phyloP scores from a whole-genome alignment of 2,888 invertebrate genomes.

The Penaeus monodon region DNA sequence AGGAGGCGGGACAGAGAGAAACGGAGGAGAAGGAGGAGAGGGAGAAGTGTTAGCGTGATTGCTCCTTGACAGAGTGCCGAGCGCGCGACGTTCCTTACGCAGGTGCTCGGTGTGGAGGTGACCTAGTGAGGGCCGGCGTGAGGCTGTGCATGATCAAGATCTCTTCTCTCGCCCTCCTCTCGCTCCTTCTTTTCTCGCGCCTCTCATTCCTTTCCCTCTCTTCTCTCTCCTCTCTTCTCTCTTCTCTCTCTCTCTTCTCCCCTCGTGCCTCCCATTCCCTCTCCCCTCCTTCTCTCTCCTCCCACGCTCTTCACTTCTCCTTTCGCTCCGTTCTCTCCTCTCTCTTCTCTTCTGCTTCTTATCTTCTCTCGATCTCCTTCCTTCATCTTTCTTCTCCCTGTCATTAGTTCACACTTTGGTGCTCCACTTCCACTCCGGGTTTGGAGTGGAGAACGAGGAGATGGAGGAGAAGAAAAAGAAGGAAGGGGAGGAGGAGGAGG shows the following conservation, averaged over 20 bases:
- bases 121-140: no score
- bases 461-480: not conserved
- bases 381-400: no score
- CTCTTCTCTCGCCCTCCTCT: not conserved
- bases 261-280: no score
- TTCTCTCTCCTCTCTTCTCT: not conserved
- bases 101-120: no score
- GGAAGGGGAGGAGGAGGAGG: not conserved
- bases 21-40: no score
- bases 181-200: not conserved
- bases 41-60: no score
- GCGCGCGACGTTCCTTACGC: no score
- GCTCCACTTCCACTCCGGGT: no score
- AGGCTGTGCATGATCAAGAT: not conserved
- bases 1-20: no score
- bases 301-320: not conserved
- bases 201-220: not conserved
- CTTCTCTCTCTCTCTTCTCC: not conserved
- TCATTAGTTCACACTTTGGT: no score
- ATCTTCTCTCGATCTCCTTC: no score
- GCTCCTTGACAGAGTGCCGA: no score
- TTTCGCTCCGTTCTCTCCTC: not conserved
- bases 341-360: not conserved
- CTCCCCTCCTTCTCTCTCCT: not conserved
- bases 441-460: not conserved